Evolutionary conservation across 2,888 invertebrate genomes (phyloP).

Genomic region (Carpatolechia fugitivella): DNA sequence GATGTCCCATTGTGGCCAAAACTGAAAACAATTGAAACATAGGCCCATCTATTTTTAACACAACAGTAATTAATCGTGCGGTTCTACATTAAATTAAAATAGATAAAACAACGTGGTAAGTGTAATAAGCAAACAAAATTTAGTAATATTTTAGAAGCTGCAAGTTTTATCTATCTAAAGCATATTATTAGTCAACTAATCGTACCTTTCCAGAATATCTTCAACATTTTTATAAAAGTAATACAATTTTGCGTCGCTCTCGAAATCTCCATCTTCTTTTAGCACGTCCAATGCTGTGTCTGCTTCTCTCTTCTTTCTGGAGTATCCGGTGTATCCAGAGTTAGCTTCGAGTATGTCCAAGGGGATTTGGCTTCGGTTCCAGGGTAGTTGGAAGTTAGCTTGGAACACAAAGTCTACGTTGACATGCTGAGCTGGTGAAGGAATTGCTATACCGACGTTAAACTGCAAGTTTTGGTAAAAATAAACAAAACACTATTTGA

Average conservation of each 20-base stretch:
- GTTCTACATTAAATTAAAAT: too few relatives aligned
- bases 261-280: slow-evolving; percentile 34
- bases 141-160: too few relatives aligned
- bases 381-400: slow-evolving; percentile 69
- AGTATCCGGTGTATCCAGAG: slow-evolving; percentile 47
- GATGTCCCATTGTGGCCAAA: slow-evolving; percentile 82
- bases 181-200: neutral
- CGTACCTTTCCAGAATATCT: slow-evolving; percentile 15
- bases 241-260: slow-evolving; percentile 55
- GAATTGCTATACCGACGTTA: slow-evolving; percentile 61
- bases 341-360: slow-evolving; percentile 57
- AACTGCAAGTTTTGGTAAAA: slow-evolving; percentile 64
- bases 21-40: slow-evolving; percentile 54
- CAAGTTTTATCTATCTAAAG: too few relatives aligned
- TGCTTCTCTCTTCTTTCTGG: slow-evolving; percentile 49
- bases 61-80: too few relatives aligned
- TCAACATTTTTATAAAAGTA: slow-evolving; percentile 48
- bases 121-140: too few relatives aligned
- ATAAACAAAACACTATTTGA: too few relatives aligned
- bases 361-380: slow-evolving; percentile 68
- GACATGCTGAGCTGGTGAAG: slow-evolving; percentile 51
- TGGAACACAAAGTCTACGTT: slow-evolving; percentile 68
- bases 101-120: too few relatives aligned
- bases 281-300: slow-evolving; percentile 12
- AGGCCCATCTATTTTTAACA: too few relatives aligned